phyloP scores from a whole-genome alignment of 1,140 invertebrate genomes.

The Probaryconus sp. region DNA sequence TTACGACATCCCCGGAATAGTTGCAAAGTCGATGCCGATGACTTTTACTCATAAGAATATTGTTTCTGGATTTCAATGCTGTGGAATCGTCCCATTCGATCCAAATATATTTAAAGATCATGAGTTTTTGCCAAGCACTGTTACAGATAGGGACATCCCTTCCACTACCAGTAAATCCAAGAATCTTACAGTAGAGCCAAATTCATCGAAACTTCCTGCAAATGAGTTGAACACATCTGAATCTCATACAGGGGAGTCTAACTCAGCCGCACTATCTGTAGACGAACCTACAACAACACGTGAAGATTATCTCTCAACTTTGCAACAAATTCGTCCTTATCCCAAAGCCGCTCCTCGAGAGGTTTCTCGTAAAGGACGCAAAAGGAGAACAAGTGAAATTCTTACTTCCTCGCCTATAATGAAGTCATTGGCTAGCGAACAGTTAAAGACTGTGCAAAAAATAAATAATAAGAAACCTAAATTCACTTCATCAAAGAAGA shows the following conservation, averaged over 20 bases:
- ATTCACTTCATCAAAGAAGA: too few species aligned
- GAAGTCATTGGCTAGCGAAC: background rate
- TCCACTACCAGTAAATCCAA: too few species aligned
- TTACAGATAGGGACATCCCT: slow-evolving; percentile 64
- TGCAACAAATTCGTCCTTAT: background rate
- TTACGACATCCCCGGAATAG: slow-evolving; percentile 65
- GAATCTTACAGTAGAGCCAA: too few species aligned
- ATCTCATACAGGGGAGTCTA: too few species aligned
- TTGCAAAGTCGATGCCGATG: slow-evolving; percentile 50
- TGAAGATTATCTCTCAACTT: too few species aligned
- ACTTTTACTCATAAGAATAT: slow-evolving; percentile 68
- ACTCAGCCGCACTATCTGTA: slow-evolving; percentile 4
- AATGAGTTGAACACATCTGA: too few species aligned
- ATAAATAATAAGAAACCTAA: too few species aligned
- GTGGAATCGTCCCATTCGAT: slow-evolving; percentile 70
- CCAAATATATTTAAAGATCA: slow-evolving; percentile 66
- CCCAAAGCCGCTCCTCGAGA: background rate
- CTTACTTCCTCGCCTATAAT: background rate
- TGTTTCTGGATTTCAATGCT: slow-evolving; percentile 60
- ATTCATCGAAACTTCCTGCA: too few species aligned
- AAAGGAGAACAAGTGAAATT: background rate
- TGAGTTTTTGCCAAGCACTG: slow-evolving; percentile 67
- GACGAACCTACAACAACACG: too few species aligned
- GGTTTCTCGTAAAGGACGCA: background rate
- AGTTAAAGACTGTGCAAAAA: too few species aligned